Base-by-base conservation (phyloP, 2,113 vertebrate species). In the Sorex fumeus region DNA sequence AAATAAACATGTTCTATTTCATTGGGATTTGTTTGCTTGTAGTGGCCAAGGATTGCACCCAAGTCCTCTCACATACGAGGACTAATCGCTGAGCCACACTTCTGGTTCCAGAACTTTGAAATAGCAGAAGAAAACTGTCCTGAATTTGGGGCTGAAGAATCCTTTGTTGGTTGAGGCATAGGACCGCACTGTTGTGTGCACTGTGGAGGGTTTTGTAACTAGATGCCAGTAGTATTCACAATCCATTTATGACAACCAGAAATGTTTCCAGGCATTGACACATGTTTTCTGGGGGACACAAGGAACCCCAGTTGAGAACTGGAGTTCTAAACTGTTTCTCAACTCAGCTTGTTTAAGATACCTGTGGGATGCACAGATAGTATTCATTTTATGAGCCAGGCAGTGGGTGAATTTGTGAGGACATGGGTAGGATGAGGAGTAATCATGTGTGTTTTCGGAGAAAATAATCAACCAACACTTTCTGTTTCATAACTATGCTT, bases 401-500 rank as follows among this genome's bases (percentile, higher is more conserved):
- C 43, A 27, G 30, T 84, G n/a, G 64, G 53, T 6, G 11, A 53
- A 32, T 64, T 77, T 78, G 27, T 77, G 47, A 87, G 25, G 74
- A 30, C 43, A 71, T 28, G 84, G 72, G 15, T 82, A 25, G 75
- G 7, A 6, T 80, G 32, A 89, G 50, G 84, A 67, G 4, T 2
- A 81, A 32, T 89, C 15, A 72, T 85, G n/a, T n/a, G 32, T 77
- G 53, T 40, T 8, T 60, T 15, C 21, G 36, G 90, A 62, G 25
- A 86, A 76, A 89, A 77, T 83, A 36, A 82, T 83, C 32, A 89
- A 76, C 23, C 4, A 67, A 70, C 10, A 75, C 16, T 53, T 80
- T 28, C 60, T 69, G 32, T 90, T 90, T 87, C 40, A 72, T 85
- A 85, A 88, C 75, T 90, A 8, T 85, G 45, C 60, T 34, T 83